Conservation (phyloP, 2,797 vertebrate genomes). For the Coregonus ussuriensis region DNA sequence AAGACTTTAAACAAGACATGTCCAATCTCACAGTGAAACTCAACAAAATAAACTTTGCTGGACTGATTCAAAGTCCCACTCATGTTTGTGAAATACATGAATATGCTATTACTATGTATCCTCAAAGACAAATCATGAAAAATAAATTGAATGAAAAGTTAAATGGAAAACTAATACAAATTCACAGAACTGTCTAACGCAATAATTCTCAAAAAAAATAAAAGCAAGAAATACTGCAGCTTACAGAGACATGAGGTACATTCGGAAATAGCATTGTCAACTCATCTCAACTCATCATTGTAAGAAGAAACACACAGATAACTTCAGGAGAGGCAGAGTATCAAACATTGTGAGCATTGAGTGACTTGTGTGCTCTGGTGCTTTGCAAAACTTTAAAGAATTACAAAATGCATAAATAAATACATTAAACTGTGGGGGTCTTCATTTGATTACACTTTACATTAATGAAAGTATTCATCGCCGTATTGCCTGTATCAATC, state of each 20-base stretch:
- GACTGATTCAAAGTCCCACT: conserved; percentile 35
- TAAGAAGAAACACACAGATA: conserved; percentile 8
- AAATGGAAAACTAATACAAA: conserved; percentile 26
- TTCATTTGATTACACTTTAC: conserved; percentile 29
- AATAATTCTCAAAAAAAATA: conserved; percentile 43
- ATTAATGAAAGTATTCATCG: conserved; percentile 13
- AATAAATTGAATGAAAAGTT: conserved; percentile 13
- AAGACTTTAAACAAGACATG: conserved; percentile 37
- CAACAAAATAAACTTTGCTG: conserved; percentile 37
- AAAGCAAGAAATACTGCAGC: conserved; percentile 51
- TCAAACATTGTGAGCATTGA: conserved; percentile 32
- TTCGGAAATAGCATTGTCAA: conserved; percentile 45
- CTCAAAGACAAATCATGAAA: conserved; percentile 29
- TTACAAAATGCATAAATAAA: conserved; percentile 70
- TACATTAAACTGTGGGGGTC: conserved; percentile 52
- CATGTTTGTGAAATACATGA: conserved; percentile 49
- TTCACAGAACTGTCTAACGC: conserved; percentile 67
- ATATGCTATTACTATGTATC: conserved; percentile 18
- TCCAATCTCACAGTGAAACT: conserved; percentile 67
- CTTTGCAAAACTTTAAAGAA: conserved; percentile 40
- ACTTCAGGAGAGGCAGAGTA: conserved; percentile 28
- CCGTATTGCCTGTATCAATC: neutral
- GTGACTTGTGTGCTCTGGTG: conserved; percentile 40
- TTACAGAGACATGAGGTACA: conserved; percentile 56
- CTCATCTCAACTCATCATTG: conserved; percentile 28